A percentile compares a stretch with the other conserved stretches of the same genome.
These are phyloP conservation scores for Stegastes partitus DNA, from an alignment of 2,113 vertebrate species.

Conservation along the genomic window DNA sequence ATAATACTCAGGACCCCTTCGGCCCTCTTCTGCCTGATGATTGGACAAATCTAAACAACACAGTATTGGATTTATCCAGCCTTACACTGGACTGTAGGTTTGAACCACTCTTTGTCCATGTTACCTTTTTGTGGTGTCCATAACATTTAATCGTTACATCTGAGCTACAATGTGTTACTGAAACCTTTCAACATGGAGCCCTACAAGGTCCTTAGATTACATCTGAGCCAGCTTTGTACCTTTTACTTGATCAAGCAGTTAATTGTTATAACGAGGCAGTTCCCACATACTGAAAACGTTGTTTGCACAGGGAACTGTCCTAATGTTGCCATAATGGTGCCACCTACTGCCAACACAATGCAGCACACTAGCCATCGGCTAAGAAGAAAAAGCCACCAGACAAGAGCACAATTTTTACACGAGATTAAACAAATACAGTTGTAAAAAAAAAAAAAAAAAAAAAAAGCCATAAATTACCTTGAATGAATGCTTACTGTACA, in stretches of 20 bases:
- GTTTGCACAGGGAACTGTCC: slow-evolving; percentile 67
- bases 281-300: slow-evolving; percentile 44
- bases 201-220: not conserved
- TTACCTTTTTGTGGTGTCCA: slow-evolving; percentile 21
- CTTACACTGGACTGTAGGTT: slow-evolving; percentile 48
- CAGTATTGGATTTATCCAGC: slow-evolving; percentile 37
- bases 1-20: slow-evolving; percentile 72
- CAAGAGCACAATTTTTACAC: slow-evolving; percentile 66
- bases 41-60: slow-evolving; percentile 37
- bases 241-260: slow-evolving; percentile 18
- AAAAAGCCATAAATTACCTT: slow-evolving; percentile 61
- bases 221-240: slow-evolving; percentile 30
- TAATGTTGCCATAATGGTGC: slow-evolving; percentile 43
- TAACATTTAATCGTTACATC: slow-evolving; percentile 26
- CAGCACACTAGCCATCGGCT: slow-evolving; percentile 24
- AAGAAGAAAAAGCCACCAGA: slow-evolving; percentile 37
- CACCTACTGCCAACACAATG: slow-evolving; percentile 56
- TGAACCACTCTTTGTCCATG: not conserved
- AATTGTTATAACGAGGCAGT: slow-evolving; percentile 24
- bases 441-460: not conserved
- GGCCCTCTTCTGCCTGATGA: slow-evolving; percentile 44
- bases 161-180: slow-evolving; percentile 9
- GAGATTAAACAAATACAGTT: slow-evolving; percentile 8
- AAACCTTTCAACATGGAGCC: slow-evolving; percentile 16
- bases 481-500: slow-evolving; percentile 40